Conservation (phyloP, 2,113 vertebrate genomes). For the Psilopsiagon aurifrons region DNA sequence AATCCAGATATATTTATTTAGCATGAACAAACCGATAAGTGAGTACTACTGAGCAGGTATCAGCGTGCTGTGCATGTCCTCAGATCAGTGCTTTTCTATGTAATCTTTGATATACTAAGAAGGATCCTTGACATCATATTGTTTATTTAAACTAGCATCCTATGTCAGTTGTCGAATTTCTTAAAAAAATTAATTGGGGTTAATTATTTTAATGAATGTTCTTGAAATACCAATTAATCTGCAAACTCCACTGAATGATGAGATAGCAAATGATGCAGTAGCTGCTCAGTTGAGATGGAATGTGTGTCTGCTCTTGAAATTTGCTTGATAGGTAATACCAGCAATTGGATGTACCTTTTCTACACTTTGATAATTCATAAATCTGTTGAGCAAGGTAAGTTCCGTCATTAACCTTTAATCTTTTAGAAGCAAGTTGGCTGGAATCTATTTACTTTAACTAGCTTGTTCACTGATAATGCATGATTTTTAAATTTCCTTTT, state of each 20-base stretch:
- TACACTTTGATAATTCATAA: conserved; percentile 84
- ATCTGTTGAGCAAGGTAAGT: conserved; percentile 74
- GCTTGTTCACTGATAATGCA: conserved; percentile 77
- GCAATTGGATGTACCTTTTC: conserved; percentile 70
- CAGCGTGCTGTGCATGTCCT: background rate
- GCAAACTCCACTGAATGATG: conserved; percentile 59
- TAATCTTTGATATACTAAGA: background rate
- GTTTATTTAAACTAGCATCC: background rate
- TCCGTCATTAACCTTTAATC: conserved; percentile 81
- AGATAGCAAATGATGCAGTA: conserved; percentile 17
- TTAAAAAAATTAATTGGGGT: conserved; percentile 28
- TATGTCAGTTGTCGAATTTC: background rate
- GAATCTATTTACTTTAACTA: conserved; percentile 80
- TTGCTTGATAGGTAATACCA: conserved; percentile 61
- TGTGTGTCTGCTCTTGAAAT: conserved; percentile 32
- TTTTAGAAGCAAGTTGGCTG: conserved; percentile 72
- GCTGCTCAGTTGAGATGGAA: conserved; percentile 43
- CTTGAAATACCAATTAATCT: conserved; percentile 67
- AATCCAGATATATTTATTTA: conserved; percentile 56
- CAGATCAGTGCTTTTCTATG: background rate
- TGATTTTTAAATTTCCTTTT: conserved; percentile 79
- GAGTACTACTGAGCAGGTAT: background rate
- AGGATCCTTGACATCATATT: background rate
- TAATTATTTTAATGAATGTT: conserved; percentile 67
- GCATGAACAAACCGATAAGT: background rate